phyloP scores from a whole-genome alignment of 2,888 invertebrate species.

The Drosophila paramelanica region DNA sequence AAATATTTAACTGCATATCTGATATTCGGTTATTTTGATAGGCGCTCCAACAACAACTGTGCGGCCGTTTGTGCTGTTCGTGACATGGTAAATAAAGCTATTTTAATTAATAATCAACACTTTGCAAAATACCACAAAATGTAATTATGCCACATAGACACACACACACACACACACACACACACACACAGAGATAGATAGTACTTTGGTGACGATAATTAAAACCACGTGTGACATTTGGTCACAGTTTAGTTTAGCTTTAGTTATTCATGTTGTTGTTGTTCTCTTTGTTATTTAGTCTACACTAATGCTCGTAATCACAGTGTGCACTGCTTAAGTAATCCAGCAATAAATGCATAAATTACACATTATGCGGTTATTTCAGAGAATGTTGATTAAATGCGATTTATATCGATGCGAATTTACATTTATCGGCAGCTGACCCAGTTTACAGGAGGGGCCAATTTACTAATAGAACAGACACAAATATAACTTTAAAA shows the following conservation, averaged over 20 bases:
- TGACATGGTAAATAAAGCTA: constrained; percentile 67
- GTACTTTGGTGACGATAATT: constrained; percentile 65
- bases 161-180: constrained; percentile 8
- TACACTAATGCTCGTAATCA: constrained; percentile 14
- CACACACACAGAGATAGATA: constrained; percentile 1
- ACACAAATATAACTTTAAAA: neutral
- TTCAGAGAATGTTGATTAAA: constrained; percentile 30
- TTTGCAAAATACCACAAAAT: constrained; percentile 75
- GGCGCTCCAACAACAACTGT: constrained; percentile 22
- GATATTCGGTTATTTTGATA: constrained; percentile 35
- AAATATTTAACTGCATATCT: constrained; percentile 69
- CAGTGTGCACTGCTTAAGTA: constrained; percentile 35
- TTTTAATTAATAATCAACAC: constrained; percentile 81
- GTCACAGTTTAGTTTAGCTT: constrained; percentile 63
- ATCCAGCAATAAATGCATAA: constrained; percentile 29
- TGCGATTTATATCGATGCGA: constrained; percentile 32
- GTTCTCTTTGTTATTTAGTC: neutral
- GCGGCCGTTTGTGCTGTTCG: constrained; percentile 24
- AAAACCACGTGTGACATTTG: constrained; percentile 76
- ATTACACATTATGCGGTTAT: constrained; percentile 36
- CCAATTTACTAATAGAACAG: neutral
- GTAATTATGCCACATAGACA: constrained; percentile 59
- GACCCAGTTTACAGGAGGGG: constrained; percentile 5
- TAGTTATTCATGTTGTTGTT: constrained; percentile 1
- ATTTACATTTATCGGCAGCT: constrained; percentile 15